Base-by-base conservation (phyloP, 2,797 vertebrate genomes). In the Sebastolobus altivelis region DNA sequence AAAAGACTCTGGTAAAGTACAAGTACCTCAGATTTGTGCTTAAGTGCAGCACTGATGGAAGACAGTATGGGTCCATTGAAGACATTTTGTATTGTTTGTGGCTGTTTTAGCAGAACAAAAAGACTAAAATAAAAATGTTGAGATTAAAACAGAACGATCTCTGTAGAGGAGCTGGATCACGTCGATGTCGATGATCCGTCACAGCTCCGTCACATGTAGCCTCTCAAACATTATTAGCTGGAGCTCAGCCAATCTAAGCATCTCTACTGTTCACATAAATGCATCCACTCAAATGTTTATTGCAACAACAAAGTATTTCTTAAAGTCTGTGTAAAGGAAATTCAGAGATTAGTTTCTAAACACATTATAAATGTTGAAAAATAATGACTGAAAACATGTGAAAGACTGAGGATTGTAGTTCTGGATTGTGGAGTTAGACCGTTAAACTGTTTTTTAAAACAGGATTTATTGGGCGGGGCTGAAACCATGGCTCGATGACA, bases 141-240 rank as follows among this genome's bases (percentile, higher is more conserved):
- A 46, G 31, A 79, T 46, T 40, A 54, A 54, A 60, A 52, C 56
- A 9, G 12, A 80, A 60, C 16, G 25, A 58, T 38, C 3, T 75
- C n/a, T 37, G 4, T 5, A 4, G 27, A 22, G 18, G 49, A 71
- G 8, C 13, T 49, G 31, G 25, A 27, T 54, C 22, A 20, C 10
- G 1, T 5, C 7, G 1, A 16, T 25, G 5, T 14, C 40, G 54
- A 46, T 46, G 43, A 46, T 46, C 12, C 7, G 31, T 29, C 49
- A 38, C 54, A 37, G 52, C n/a, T 40, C 54, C 55, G 49, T 37
- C 5, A 29, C 12, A 25, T 31, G 11, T 11, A 20, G 31, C 2
- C 6, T 46, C 38, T 12, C 6, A 46, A 49, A 75, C 22, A 20
- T 49, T 58, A 20, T 16, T 12, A 25, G 25, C 25, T 25, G 25